A percentile compares a stretch with the other conserved stretches of the same genome.
Conservation (phyloP, 1,140 invertebrate species). For the Brachionus koreanus region DNA sequence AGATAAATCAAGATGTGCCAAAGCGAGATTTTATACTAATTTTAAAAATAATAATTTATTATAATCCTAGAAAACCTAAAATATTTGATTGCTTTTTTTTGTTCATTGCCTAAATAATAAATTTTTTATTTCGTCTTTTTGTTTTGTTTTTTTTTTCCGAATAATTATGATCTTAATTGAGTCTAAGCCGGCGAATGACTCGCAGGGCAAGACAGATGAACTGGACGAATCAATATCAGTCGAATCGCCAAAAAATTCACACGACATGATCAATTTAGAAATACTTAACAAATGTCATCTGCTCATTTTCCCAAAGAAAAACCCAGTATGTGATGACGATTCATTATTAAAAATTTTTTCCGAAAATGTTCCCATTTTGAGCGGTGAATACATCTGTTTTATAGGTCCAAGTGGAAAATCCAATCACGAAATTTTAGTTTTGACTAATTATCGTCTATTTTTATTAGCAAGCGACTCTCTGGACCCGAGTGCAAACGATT, state of each 20-base stretch:
- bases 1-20: slow-evolving; percentile 32
- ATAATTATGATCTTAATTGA: slow-evolving; percentile 16
- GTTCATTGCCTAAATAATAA: slow-evolving; percentile 3
- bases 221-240: background rate
- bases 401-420: background rate
- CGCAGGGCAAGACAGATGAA: background rate
- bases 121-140: slow-evolving; percentile 21
- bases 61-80: slow-evolving; percentile 23
- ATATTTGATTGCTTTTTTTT: background rate
- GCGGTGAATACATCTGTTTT: slow-evolving; percentile 26
- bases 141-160: background rate
- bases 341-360: background rate
- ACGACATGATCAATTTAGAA: slow-evolving; percentile 26
- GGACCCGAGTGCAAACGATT: background rate
- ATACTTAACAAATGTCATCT: slow-evolving; percentile 36
- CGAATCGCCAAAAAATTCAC: background rate
- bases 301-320: slow-evolving; percentile 3
- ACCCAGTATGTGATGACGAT: slow-evolving; percentile 10
- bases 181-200: background rate
- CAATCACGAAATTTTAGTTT: background rate
- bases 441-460: slow-evolving; percentile 40
- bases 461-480: background rate
- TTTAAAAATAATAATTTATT: slow-evolving; percentile 20
- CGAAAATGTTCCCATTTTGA: background rate
- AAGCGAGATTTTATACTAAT: background rate